Evolutionary conservation across 2,797 vertebrate species (phyloP), one percentile per base, ranked within the genome.

Genomic region (Eremophila alpestris): DNA sequence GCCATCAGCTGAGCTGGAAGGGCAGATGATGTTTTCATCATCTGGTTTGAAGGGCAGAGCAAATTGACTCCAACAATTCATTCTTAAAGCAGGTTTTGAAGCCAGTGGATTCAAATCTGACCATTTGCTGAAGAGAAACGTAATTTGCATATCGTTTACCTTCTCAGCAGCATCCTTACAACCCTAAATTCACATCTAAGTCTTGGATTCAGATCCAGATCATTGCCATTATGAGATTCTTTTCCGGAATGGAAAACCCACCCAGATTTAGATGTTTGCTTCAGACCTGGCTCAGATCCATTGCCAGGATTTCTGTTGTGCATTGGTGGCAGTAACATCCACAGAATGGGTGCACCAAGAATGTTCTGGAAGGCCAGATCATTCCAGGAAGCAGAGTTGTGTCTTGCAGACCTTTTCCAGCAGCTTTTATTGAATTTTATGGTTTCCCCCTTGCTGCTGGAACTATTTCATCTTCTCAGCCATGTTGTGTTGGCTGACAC

Each of bases 261-360:
- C 49, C 16, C 43, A 40, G 12, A 58, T 21, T 22, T 16, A 30
- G 32, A 21, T 34, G n/a, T 23, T n/a, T 63, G 40, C 10, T 51
- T 78, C 43, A 82, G 40, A 46, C 20, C 49, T 0, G 1, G 22
- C 22, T 74, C 78, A 68, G 16, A 17, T 36, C 34, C 30, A 7
- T 40, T 60, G 21, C 40, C 71, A 49, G 30, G 40, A 48, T 63
- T 52, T 7, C 59, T 73, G 21, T 56, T 58, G 46, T 15, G 8
- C 2, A 0, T 2, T 64, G 32, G 16, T 51, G 18, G 43, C 32
- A 18, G n/a, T 7, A 30, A 13, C 7, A 1, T n/a, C 29, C 16
- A 10, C 17, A 3, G n/a, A 22, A 8, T 5, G 12, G 34, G 16
- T 24, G 9, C 62, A 6, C 52, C 34, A 29, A 20, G 60, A 46